These are phyloP conservation scores for Numida meleagris DNA, from an alignment of 2,113 vertebrate genomes.

Conservation along the genomic window DNA sequence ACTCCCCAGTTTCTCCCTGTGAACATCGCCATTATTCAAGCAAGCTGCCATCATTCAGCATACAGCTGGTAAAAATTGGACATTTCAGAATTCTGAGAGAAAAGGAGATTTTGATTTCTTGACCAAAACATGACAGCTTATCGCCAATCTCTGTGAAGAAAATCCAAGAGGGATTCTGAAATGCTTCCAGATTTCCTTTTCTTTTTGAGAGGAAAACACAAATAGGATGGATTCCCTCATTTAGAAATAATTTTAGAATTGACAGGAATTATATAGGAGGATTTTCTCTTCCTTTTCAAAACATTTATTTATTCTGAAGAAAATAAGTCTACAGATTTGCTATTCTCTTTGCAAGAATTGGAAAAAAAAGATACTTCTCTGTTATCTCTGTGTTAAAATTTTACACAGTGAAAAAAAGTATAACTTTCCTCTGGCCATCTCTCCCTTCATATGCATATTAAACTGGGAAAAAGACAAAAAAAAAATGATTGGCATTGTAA, in stretches of 20 bases:
- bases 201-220: background rate
- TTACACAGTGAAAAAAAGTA: background rate
- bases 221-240: background rate
- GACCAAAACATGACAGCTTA: background rate
- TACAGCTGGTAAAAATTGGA: background rate
- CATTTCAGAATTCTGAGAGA: fast-evolving
- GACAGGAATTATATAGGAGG: background rate
- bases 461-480: background rate
- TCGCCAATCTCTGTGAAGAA: background rate
- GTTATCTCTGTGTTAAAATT: background rate
- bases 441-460: background rate
- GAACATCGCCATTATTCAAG: fast-evolving
- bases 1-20: background rate
- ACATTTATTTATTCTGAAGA: background rate
- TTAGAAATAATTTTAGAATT: background rate
- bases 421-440: background rate
- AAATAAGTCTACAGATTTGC: background rate
- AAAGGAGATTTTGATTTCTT: background rate
- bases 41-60: fast-evolving
- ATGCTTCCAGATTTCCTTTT: background rate
- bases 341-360: background rate
- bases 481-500: background rate
- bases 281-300: background rate
- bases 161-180: background rate
- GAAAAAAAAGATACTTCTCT: background rate